These are phyloP conservation scores for Phragmatobia fuliginosa DNA, from an alignment of 2,888 invertebrate species.

Conservation along the genomic window DNA sequence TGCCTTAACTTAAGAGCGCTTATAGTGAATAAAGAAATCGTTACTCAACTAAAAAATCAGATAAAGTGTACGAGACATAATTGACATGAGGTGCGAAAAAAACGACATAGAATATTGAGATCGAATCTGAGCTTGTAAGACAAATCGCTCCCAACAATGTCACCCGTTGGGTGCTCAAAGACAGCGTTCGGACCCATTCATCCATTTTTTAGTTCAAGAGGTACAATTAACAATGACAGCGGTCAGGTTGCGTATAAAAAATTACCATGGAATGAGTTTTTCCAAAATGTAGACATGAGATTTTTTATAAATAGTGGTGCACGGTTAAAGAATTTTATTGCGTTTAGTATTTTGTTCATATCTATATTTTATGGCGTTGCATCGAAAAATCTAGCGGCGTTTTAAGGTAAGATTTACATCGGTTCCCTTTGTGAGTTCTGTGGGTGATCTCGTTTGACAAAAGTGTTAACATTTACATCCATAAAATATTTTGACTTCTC, in stretches of 20 bases:
- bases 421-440: constrained; percentile 74
- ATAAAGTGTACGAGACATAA: constrained; percentile 55
- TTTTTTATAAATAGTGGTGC: constrained; percentile 63
- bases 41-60: constrained; percentile 26
- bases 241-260: constrained; percentile 80
- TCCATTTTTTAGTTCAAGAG: constrained; percentile 75
- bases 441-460: constrained; percentile 81
- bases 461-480: constrained; percentile 82
- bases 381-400: constrained; percentile 69
- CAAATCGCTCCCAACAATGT: constrained; percentile 81
- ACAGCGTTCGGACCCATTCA: constrained; percentile 72
- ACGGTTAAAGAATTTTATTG: constrained; percentile 73
- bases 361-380: constrained; percentile 79
- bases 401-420: constrained; percentile 78
- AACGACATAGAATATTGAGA: constrained; percentile 73
- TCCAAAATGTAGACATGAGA: constrained; percentile 62
- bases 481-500: constrained; percentile 86
- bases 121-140: constrained; percentile 79
- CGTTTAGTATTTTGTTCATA: constrained; percentile 78
- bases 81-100: constrained; percentile 77
- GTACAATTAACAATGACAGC: constrained; percentile 82
- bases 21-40: constrained; percentile 37
- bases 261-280: constrained; percentile 65
- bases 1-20: constrained; percentile 48
- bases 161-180: constrained; percentile 77